These are phyloP conservation scores for Agriopis leucophaearia DNA, from an alignment of 2,888 invertebrate species.

Conservation along the genomic window DNA sequence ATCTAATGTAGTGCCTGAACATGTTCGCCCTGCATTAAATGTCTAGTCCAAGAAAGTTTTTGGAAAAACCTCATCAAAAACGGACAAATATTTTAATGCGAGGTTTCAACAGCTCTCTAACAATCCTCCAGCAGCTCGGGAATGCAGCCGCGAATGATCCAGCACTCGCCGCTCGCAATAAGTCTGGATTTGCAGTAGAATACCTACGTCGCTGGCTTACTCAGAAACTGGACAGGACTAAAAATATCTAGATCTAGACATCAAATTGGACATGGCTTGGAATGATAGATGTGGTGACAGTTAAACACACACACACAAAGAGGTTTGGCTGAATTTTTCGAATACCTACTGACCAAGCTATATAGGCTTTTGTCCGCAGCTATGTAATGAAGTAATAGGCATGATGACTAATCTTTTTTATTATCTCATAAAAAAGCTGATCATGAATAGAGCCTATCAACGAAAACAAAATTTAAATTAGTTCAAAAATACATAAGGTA, in stretches of 20 bases:
- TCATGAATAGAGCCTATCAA: no score
- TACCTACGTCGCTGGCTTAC: constrained; percentile 54
- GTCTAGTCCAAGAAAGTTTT: no score
- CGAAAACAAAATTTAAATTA: no score
- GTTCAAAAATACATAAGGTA: no score
- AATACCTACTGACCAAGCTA: no score
- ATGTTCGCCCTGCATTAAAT: no score
- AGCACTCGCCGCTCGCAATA: constrained; percentile 75
- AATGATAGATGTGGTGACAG: not conserved
- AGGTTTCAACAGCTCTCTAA: constrained; percentile 61
- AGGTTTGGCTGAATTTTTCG: no score
- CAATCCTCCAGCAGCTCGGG: constrained; percentile 20
- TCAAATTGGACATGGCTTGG: not conserved
- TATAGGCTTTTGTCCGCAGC: no score
- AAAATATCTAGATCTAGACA: constrained; percentile 45
- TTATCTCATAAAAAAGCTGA: no score
- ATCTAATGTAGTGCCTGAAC: no score
- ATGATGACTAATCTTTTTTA: no score
- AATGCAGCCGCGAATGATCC: constrained; percentile 66
- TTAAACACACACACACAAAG: not conserved
- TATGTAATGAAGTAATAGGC: no score
- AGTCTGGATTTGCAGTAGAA: constrained; percentile 80
- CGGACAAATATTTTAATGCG: not conserved
- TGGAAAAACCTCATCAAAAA: not conserved
- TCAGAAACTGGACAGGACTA: constrained; percentile 21